Evolutionary conservation across 2,113 vertebrate genomes (phyloP).

Genomic region (Willisornis vidua): DNA sequence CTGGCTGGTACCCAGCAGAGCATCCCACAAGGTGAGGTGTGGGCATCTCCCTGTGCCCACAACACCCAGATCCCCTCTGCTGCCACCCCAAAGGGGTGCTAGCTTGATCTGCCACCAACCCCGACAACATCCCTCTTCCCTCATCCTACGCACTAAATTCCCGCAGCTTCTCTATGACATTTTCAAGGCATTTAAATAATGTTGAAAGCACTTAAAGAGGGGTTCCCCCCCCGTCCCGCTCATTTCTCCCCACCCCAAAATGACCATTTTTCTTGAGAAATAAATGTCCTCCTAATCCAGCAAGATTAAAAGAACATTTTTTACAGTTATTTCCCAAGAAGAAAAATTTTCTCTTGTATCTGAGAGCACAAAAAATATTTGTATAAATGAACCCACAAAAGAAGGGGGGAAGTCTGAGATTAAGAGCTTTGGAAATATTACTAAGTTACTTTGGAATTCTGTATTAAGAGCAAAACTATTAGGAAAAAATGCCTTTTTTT

Average conservation of each 20-base stretch:
- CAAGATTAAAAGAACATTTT: background rate
- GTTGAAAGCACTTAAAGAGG: background rate
- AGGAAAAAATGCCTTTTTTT: background rate
- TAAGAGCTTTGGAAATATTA: background rate
- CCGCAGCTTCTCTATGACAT: fast-evolving
- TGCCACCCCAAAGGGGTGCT: background rate
- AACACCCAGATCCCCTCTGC: fast-evolving
- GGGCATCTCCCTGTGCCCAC: fast-evolving
- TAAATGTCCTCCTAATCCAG: background rate
- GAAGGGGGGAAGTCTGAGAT: background rate
- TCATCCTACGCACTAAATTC: background rate
- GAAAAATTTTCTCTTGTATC: background rate
- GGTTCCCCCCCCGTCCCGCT: background rate
- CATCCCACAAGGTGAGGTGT: fast-evolving
- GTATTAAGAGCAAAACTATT: background rate
- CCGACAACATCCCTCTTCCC: fast-evolving
- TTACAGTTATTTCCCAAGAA: background rate
- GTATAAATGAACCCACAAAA: background rate
- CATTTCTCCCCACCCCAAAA: background rate
- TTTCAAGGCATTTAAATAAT: background rate
- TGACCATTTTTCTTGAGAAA: background rate
- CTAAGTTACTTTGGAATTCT: background rate
- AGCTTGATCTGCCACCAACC: fast-evolving
- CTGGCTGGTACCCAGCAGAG: background rate
- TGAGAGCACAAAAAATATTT: background rate